These are phyloP conservation scores for Caenorhabditis inopinata DNA, from an alignment of 1,140 invertebrate species.

Conservation along the genomic window DNA sequence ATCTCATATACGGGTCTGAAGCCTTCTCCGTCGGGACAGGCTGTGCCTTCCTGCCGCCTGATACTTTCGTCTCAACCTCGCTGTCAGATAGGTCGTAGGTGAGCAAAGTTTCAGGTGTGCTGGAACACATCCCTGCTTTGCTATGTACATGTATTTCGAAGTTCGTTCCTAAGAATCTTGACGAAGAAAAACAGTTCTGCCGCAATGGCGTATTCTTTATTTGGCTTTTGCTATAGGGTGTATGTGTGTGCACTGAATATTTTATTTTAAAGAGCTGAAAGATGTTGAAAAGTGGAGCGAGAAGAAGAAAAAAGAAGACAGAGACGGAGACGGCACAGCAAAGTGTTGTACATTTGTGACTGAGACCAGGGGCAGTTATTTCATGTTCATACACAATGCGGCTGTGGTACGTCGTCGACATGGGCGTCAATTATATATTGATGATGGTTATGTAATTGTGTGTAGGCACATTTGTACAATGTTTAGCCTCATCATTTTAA, in stretches of 20 bases:
- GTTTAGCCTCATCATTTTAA: not conserved
- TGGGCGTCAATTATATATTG: slow-evolving; percentile 12
- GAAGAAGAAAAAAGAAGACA: not conserved
- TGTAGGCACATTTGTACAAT: not conserved
- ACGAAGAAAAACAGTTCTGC: too few species aligned
- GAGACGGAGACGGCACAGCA: not conserved
- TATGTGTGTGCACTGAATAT: slow-evolving; percentile 7
- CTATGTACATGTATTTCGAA: not conserved
- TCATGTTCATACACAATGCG: slow-evolving; percentile 36
- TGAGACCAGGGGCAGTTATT: slow-evolving; percentile 33
- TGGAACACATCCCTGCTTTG: slow-evolving; percentile 34
- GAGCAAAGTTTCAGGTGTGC: slow-evolving; percentile 55
- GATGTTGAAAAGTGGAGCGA: slow-evolving; percentile 31
- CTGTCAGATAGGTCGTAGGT: slow-evolving; percentile 39
- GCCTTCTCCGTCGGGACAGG: not conserved
- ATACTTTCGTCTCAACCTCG: slow-evolving; percentile 49
- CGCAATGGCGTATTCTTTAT: too few species aligned
- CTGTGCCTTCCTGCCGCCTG: slow-evolving; percentile 31
- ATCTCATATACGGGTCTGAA: not conserved
- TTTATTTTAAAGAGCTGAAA: slow-evolving; percentile 33
- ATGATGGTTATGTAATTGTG: slow-evolving; percentile 26
- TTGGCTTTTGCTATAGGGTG: not conserved
- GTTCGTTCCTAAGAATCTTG: not conserved
- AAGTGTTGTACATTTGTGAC: slow-evolving; percentile 31
- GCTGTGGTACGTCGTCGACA: slow-evolving; percentile 15